Conservation (phyloP, 2,113 vertebrate genomes). For the Salvelinus namaycush region DNA sequence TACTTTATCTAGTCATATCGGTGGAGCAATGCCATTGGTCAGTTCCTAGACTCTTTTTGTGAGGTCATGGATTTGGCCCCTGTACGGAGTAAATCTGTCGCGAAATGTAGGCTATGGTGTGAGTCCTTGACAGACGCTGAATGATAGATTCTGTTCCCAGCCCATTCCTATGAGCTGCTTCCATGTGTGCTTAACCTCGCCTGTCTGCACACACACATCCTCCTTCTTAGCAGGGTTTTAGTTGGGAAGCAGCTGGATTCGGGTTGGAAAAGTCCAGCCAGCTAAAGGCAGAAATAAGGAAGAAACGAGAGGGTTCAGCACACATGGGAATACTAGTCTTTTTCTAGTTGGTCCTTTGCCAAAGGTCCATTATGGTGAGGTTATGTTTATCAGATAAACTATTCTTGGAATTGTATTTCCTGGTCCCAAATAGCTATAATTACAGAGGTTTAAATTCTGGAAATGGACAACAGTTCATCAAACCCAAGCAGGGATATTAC, state of each 20-base stretch:
- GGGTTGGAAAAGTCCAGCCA: conserved; percentile 23
- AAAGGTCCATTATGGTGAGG: background rate
- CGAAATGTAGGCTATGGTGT: background rate
- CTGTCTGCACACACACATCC: background rate
- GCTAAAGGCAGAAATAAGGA: conserved; percentile 23
- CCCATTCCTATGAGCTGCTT: conserved; percentile 3
- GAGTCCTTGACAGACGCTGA: background rate
- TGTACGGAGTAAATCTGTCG: background rate
- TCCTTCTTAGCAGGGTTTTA: conserved; percentile 8
- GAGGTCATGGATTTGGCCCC: background rate
- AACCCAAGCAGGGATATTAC: background rate
- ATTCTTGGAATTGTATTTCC: conserved; percentile 1
- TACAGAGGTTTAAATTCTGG: background rate
- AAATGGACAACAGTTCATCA: background rate
- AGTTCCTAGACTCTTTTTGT: background rate
- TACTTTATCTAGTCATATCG: background rate
- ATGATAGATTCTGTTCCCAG: background rate
- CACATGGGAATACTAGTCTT: conserved; percentile 30
- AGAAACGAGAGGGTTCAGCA: conserved; percentile 16
- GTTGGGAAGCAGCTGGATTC: conserved; percentile 53
- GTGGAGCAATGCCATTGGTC: background rate
- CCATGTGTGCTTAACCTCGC: background rate
- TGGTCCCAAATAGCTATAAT: background rate
- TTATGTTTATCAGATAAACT: conserved; percentile 8
- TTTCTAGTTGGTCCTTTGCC: conserved; percentile 11